Evolutionary conservation across 2,888 invertebrate species (phyloP).

Genomic region (Sphecodes monilicornis): DNA sequence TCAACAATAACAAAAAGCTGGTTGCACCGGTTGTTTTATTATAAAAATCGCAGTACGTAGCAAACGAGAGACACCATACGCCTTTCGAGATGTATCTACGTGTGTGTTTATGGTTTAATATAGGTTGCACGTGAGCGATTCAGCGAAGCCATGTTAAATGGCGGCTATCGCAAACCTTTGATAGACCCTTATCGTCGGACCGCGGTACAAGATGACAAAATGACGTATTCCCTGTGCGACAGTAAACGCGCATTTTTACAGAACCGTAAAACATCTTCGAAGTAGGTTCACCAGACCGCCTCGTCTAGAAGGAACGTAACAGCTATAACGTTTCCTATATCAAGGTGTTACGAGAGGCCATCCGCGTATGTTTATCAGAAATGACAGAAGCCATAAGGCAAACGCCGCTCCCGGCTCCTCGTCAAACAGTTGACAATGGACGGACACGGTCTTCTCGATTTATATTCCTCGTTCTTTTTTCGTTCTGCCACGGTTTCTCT

Average conservation of each 20-base stretch:
- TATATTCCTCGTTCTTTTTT: slow-evolving; percentile 43
- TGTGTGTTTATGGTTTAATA: slow-evolving; percentile 37
- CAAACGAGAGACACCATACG: not conserved
- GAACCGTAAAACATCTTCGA: slow-evolving; percentile 46
- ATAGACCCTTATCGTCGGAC: slow-evolving; percentile 44
- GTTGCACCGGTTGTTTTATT: not conserved
- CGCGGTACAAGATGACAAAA: slow-evolving; percentile 47
- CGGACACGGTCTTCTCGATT: slow-evolving; percentile 26
- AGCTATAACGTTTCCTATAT: slow-evolving; percentile 51
- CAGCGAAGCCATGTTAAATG: slow-evolving; percentile 34
- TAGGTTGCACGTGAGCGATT: slow-evolving; percentile 40
- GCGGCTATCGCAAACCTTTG: slow-evolving; percentile 34
- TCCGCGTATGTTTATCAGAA: slow-evolving; percentile 63
- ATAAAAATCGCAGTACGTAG: not conserved
- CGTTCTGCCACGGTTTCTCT: not conserved
- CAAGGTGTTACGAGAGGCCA: slow-evolving; percentile 43
- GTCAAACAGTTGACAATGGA: slow-evolving; percentile 43
- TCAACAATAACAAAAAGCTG: not conserved
- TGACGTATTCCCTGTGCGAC: slow-evolving; percentile 36
- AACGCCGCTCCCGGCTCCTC: slow-evolving; percentile 60
- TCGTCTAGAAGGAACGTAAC: slow-evolving; percentile 16
- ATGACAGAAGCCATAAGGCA: slow-evolving; percentile 68
- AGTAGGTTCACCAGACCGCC: slow-evolving; percentile 8
- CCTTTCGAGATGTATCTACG: not conserved
- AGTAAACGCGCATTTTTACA: slow-evolving; percentile 45